phyloP scores from a whole-genome alignment of 1,140 invertebrate genomes.

The Ceratina japonica region DNA sequence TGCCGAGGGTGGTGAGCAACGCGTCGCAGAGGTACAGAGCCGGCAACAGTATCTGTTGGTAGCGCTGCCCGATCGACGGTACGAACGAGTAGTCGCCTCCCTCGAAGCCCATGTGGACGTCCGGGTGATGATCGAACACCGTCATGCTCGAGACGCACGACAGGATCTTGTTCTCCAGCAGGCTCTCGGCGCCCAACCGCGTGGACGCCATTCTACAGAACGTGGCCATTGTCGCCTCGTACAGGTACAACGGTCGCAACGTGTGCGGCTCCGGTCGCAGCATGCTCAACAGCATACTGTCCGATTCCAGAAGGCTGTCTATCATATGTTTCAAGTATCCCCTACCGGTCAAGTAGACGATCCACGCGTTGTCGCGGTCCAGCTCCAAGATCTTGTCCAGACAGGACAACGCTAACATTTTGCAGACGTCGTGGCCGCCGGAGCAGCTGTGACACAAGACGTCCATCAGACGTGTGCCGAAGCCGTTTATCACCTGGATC shows the following conservation, averaged over 20 bases:
- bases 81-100: conserved; percentile 79
- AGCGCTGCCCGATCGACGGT: conserved; percentile 83
- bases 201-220: conserved; percentile 87
- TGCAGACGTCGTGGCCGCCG: conserved; percentile 92
- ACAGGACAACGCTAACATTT: conserved; percentile 91
- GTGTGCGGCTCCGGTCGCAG: conserved; percentile 85
- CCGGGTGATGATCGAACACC: conserved; percentile 89
- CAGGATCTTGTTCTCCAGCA: conserved; percentile 88
- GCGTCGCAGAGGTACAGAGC: conserved; percentile 89
- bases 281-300: conserved; percentile 85
- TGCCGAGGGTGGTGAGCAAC: conserved; percentile 89
- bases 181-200: conserved; percentile 85
- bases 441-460: conserved; percentile 92
- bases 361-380: conserved; percentile 87
- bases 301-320: conserved; percentile 88
- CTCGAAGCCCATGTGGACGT: conserved; percentile 80
- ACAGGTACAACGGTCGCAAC: conserved; percentile 90
- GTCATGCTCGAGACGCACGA: conserved; percentile 87
- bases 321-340: conserved; percentile 93
- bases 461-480: conserved; percentile 90
- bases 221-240: conserved; percentile 92
- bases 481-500: conserved; percentile 83
- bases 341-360: conserved; percentile 86
- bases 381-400: conserved; percentile 89
- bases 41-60: conserved; percentile 90